Base-by-base conservation (phyloP, 2,888 invertebrate genomes). In the Hypolimnas misippus region DNA sequence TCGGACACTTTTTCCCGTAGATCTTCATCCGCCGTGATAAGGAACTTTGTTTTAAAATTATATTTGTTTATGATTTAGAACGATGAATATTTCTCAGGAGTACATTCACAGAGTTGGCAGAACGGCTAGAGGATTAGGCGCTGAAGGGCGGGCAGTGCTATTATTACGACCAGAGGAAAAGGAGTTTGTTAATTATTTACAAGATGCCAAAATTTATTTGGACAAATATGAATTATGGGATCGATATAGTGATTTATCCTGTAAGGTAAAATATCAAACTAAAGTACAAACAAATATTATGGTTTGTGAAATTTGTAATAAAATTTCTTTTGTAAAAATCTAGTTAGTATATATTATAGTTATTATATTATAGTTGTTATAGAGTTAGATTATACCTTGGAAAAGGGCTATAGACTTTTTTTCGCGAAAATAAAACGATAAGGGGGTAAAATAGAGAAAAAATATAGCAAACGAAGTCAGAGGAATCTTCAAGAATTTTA, bases 71-170 rank as follows among this genome's bases (percentile, higher is more conserved):
- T 3, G 29, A 29, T 19, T 10, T 21, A 10, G 21, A 46, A 46
- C 21, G 7, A 8, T 6, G 53, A 46, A 51, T 53, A 16, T 60
- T 57, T 58, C 57, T 86, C 79, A 97, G 95, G 99, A 99, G 93
- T 99, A 99, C 79, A 99, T 99, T 78, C 99, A 99, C 89, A 94
- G 99, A 74, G 99, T 99, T 7, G 99, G 99, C 12, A 94, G 99
- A 84, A 99, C 99, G 8, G 99, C 99, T 2, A 94, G 99, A 73
- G 99, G 99, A 4, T 95, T 96, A 73, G 98, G 97, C 3, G 96
- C 96, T 7, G 95, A 94, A 42, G 99, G 99, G 0, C 96, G 98
- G 82, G 99, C 99, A 0, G 93, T 99, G 17, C 90, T 99, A 31
- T 95, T 99, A 71, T 88, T 99, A 25, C 92, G 98, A 54, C 98